phyloP scores from a whole-genome alignment of 1,140 invertebrate genomes.

The Heterodera carotae region DNA sequence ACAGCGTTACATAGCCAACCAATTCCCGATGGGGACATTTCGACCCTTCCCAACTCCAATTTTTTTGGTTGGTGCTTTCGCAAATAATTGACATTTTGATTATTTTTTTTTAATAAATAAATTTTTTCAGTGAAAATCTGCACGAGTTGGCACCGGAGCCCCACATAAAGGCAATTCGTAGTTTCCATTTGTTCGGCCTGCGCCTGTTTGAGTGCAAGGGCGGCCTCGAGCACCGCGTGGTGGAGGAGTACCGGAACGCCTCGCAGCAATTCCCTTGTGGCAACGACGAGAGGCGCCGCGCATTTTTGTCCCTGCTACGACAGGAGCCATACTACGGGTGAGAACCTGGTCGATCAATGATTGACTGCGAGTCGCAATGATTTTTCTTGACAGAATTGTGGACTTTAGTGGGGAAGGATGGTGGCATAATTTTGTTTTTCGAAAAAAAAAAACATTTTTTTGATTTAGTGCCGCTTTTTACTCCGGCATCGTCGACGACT shows the following conservation, averaged over 20 bases:
- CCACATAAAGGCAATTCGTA: slow-evolving; percentile 31
- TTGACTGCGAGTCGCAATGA: too few relatives aligned
- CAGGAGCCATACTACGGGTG: slow-evolving; percentile 29
- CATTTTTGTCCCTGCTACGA: slow-evolving; percentile 42
- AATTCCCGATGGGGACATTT: too few relatives aligned
- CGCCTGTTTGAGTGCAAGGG: slow-evolving; percentile 50
- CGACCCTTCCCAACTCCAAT: too few relatives aligned
- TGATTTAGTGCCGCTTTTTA: slow-evolving; percentile 54
- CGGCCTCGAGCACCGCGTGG: slow-evolving; percentile 44
- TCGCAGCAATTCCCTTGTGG: slow-evolving; percentile 30
- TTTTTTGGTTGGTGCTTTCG: slow-evolving; percentile 18
- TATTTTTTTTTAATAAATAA: too few relatives aligned
- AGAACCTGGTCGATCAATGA: background rate
- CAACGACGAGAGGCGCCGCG: slow-evolving; percentile 35
- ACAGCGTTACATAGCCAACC: too few relatives aligned
- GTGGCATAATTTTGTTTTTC: too few relatives aligned
- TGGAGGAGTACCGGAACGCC: slow-evolving; percentile 43
- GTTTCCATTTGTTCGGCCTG: slow-evolving; percentile 51
- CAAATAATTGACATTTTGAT: background rate
- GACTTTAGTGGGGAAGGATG: too few relatives aligned
- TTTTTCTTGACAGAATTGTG: too few relatives aligned
- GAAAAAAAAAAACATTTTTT: slow-evolving; percentile 10
- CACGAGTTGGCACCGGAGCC: slow-evolving; percentile 38
- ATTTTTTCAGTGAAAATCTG: slow-evolving; percentile 50
- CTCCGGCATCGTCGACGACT: slow-evolving; percentile 34